A percentile compares a stretch with the other conserved stretches of the same genome.
Conservation (phyloP, 2,888 invertebrate species). For the Baronia brevicornis region DNA sequence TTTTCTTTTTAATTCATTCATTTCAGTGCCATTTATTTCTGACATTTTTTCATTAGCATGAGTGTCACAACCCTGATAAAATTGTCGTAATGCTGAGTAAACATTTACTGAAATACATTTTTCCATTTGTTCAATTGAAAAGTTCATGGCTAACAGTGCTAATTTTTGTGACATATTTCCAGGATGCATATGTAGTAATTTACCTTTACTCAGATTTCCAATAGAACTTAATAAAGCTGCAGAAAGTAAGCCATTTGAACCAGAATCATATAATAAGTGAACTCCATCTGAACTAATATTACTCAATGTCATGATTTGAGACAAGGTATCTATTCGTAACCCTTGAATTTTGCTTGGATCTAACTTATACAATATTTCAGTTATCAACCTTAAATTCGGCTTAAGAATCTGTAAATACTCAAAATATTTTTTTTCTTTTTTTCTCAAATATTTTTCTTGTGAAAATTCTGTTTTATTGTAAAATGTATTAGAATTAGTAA, state of each 20-base stretch:
- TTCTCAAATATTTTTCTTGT: constrained; percentile 95
- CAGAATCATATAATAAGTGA: constrained; percentile 91
- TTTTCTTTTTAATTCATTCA: constrained; percentile 43
- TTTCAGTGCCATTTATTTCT: constrained; percentile 31
- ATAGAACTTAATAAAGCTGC: constrained; percentile 89
- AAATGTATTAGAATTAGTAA: constrained; percentile 94
- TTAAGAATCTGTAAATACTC: constrained; percentile 86
- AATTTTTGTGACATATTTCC: constrained; percentile 88
- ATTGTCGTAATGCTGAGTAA: constrained; percentile 82
- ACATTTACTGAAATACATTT: constrained; percentile 85
- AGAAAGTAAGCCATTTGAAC: constrained; percentile 88
- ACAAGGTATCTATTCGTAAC: constrained; percentile 89
- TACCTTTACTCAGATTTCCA: constrained; percentile 78
- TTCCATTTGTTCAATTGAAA: constrained; percentile 80
- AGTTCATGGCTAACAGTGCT: constrained; percentile 87
- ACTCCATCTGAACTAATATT: constrained; percentile 87
- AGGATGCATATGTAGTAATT: constrained; percentile 84
- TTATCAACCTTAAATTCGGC: constrained; percentile 87
- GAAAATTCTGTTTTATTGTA: constrained; percentile 92
- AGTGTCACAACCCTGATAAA: constrained; percentile 76
- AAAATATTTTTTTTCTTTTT: constrained; percentile 96
- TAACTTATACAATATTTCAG: constrained; percentile 88
- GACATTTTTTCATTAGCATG: constrained; percentile 29
- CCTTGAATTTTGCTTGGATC: constrained; percentile 85
- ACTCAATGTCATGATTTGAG: constrained; percentile 88